Conservation (phyloP, 1,140 invertebrate species). For the Homarus americanus region DNA sequence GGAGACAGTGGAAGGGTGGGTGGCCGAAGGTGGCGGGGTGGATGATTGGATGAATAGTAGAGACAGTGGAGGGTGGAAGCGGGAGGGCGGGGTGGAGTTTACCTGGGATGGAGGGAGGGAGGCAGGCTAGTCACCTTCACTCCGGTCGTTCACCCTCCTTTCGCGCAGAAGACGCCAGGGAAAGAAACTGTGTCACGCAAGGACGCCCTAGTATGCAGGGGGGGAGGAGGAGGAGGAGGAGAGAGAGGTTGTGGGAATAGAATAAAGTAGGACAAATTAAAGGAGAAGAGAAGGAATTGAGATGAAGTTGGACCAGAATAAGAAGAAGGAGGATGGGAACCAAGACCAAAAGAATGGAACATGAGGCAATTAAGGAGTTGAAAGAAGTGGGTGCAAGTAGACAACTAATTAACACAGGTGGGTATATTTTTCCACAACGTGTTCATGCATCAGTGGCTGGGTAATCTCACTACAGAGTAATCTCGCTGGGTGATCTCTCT, state of each 20-base stretch:
- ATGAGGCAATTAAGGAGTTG: too few relatives aligned
- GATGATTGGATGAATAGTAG: background rate
- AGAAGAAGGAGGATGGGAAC: constrained; percentile 11
- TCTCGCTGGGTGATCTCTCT: too few relatives aligned
- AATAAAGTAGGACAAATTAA: background rate
- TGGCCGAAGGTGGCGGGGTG: background rate
- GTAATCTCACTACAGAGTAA: too few relatives aligned
- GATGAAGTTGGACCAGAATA: background rate
- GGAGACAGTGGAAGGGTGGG: background rate
- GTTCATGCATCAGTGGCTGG: too few relatives aligned
- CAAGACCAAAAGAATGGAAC: background rate
- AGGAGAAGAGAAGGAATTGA: background rate
- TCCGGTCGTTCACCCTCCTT: constrained; percentile 30
- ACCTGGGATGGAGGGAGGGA: background rate
- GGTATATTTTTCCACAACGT: too few relatives aligned
- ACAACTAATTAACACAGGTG: too few relatives aligned
- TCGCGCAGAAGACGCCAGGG: constrained; percentile 28
- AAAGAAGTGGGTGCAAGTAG: too few relatives aligned
- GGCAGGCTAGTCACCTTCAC: constrained; percentile 12
- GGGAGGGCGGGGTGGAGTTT: background rate
- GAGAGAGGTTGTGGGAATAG: background rate
- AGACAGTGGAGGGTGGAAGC: background rate
- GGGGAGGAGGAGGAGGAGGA: background rate
- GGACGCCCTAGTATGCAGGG: background rate
- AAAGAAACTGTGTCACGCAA: constrained; percentile 39